Base-by-base conservation (phyloP, 2,113 vertebrate species). In the Anthoscopus minutus region DNA sequence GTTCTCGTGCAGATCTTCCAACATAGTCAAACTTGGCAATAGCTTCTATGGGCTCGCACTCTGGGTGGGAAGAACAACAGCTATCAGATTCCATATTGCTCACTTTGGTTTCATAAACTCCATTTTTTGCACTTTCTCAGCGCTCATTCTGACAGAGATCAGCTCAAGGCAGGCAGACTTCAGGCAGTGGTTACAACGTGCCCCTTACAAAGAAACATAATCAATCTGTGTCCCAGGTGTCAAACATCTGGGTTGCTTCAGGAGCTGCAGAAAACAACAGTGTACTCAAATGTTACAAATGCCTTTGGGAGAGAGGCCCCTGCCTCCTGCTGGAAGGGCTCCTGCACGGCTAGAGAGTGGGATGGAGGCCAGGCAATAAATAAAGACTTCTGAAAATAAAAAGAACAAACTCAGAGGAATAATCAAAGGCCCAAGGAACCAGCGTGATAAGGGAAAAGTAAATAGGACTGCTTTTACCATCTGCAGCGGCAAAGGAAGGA, bases 11-110 rank as follows among this genome's bases (percentile, higher is more conserved):
- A 9, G 99, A 99, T 85, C 99, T 99, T 53, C 99, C 99, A 9
- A 98, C 85, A 3, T 99, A 99, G 98, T 99, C 99, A 88, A 99
- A 99, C 97, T 99, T 99, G 94, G 99, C 99, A 58, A 99, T 99
- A 85, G 99, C 99, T 98, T 99, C 99, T 80, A 99, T 99, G 54
- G 99, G 99, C 86, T 99, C 99, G 1, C 99, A 99, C 94, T 99
- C 99, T 99, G 97, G 60, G 87, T 62, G 76, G 48, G 28, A 72
- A 93, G 58, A 62, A 95, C 37, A 96, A 40, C 1, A 35, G 67
- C 11, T 60, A 70, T n/a, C 37, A 81, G 69, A 87, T 40, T 72
- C 33, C 28, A 14, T 18, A 47, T 37, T 1, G 11, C 18, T 54
- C 17, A 18, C n/a, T 92, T 66, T n/a, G 21, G 28, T 47, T 81